Percentiles rank a stretch among this genome's conserved stretches.
Conservation (phyloP, 2,113 vertebrate genomes). For the Halcyon malimbica region DNA sequence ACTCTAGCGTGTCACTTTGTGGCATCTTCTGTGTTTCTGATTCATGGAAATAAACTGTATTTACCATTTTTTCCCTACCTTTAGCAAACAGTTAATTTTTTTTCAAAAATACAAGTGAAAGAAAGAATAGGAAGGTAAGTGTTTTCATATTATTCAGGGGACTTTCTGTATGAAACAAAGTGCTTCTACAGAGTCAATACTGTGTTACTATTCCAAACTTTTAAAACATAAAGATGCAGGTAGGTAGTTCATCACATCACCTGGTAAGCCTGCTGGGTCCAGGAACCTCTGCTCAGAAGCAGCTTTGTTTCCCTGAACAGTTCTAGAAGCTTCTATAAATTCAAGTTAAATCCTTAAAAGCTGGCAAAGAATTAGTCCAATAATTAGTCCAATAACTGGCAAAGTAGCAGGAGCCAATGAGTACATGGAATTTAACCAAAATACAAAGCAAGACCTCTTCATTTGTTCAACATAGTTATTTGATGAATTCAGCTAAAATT, state of each 20-base stretch:
- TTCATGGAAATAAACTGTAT: neutral
- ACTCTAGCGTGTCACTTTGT: fast-evolving
- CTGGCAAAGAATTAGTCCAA: neutral
- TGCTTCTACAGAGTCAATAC: neutral
- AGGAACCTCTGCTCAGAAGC: neutral
- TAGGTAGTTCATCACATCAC: neutral
- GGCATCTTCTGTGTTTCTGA: neutral
- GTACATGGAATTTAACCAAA: neutral
- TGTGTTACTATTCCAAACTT: neutral
- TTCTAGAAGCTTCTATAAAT: neutral
- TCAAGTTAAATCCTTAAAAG: neutral
- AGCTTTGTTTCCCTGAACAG: neutral
- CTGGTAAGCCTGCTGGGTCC: neutral
- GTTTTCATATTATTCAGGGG: neutral
- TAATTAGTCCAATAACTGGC: neutral
- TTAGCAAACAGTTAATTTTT: neutral
- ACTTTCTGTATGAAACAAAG: neutral
- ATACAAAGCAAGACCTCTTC: neutral
- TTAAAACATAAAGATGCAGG: neutral
- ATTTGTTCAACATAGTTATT: neutral
- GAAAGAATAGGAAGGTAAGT: neutral
- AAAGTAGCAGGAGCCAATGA: neutral
- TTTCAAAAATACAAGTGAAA: neutral
- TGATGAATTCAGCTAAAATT: neutral
- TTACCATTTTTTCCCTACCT: neutral